Percentiles rank a stretch among this genome's conserved stretches.
These are phyloP conservation scores for Caenorhabditis inopinata DNA, from an alignment of 1,140 invertebrate species.

Conservation along the genomic window DNA sequence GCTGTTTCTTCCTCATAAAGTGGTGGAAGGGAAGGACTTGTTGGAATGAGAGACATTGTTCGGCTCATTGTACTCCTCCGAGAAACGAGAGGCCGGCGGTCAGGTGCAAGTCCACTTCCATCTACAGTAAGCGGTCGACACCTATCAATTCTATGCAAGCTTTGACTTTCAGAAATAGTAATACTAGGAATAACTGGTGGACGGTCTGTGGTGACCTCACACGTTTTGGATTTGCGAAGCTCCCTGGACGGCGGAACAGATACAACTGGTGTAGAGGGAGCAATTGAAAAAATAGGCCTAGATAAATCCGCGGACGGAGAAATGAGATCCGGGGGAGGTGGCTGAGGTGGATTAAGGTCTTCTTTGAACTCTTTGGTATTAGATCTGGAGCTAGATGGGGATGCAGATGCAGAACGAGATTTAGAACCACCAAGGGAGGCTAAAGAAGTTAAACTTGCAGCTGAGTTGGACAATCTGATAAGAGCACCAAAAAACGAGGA, in stretches of 20 bases:
- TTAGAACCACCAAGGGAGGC: slow-evolving; percentile 6
- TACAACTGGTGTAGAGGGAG: neutral
- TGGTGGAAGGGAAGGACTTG: slow-evolving; percentile 36
- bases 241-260: neutral
- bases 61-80: slow-evolving; percentile 26
- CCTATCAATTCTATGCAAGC: slow-evolving; percentile 16
- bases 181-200: slow-evolving; percentile 24
- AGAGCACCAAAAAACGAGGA: slow-evolving; percentile 24
- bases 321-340: slow-evolving; percentile 23
- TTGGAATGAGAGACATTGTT: slow-evolving; percentile 38
- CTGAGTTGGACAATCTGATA: slow-evolving; percentile 25
- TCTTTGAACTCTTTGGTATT: slow-evolving; percentile 27
- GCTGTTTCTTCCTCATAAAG: slow-evolving; percentile 43
- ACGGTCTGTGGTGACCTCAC: neutral
- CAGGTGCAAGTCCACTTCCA: neutral
- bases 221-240: slow-evolving; percentile 29
- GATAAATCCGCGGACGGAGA: neutral
- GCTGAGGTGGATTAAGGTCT: neutral
- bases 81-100: slow-evolving; percentile 8
- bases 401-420: neutral
- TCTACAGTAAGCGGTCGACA: slow-evolving; percentile 4
- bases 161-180: slow-evolving; percentile 26
- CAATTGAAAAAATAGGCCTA: slow-evolving; percentile 4
- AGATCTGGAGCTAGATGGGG: neutral
- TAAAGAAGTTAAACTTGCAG: slow-evolving; percentile 22